A percentile compares a stretch with the other conserved stretches of the same genome.
These are phyloP conservation scores for Synergus japonicus DNA, from an alignment of 2,888 invertebrate genomes.

Conservation along the genomic window DNA sequence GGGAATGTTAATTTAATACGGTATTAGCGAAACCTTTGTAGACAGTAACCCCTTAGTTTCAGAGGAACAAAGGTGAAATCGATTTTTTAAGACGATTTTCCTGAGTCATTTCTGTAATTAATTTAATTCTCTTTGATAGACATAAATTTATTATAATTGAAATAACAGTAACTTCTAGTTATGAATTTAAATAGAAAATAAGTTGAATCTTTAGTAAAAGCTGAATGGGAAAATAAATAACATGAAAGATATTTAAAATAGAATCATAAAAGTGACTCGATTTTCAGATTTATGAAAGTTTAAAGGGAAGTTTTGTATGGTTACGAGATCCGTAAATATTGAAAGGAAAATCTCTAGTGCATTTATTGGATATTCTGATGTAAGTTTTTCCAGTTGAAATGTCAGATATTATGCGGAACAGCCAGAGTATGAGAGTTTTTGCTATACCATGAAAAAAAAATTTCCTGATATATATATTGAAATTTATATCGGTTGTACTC, in stretches of 20 bases:
- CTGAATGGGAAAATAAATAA: neutral
- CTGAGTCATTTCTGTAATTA: neutral
- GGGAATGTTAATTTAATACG: slow-evolving; percentile 1
- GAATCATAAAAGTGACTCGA: neutral
- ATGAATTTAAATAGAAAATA: neutral
- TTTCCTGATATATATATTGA: neutral
- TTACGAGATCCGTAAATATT: slow-evolving; percentile 7
- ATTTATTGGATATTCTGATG: neutral
- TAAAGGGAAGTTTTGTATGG: neutral
- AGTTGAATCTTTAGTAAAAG: neutral
- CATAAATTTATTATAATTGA: neutral
- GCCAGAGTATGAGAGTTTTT: neutral
- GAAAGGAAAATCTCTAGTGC: neutral
- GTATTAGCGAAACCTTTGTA: neutral
- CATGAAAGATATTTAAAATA: neutral
- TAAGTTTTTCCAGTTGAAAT: neutral
- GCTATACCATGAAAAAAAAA: neutral
- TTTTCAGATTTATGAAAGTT: neutral
- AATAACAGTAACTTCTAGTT: neutral
- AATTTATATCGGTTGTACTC: neutral
- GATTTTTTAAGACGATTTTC: neutral
- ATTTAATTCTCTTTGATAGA: neutral
- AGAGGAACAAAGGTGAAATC: neutral
- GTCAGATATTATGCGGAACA: neutral
- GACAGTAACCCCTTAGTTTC: neutral